phyloP scores from a whole-genome alignment of 2,888 invertebrate genomes.

The Eristalis arbustorum region DNA sequence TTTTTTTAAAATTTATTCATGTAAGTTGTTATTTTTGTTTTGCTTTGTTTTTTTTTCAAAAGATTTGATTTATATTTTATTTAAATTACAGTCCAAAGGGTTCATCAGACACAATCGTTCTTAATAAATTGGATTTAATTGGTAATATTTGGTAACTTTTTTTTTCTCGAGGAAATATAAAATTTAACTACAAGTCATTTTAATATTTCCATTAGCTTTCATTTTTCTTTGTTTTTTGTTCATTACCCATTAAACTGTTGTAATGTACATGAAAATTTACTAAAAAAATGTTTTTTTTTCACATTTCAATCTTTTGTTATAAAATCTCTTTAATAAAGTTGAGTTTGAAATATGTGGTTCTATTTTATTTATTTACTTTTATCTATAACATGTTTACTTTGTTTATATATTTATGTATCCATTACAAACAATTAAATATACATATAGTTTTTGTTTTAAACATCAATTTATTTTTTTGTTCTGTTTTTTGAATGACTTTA shows the following conservation, averaged over 20 bases:
- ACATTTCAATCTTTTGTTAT: neutral
- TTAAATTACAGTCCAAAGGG: conserved; percentile 60
- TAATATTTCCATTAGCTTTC: conserved; percentile 11
- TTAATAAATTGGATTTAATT: conserved; percentile 62
- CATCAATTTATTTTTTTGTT: conserved; percentile 43
- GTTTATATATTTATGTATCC: conserved; percentile 28
- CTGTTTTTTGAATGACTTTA: conserved; percentile 13
- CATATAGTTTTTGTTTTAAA: conserved; percentile 26
- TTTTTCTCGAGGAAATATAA: conserved; percentile 64
- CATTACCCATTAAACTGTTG: conserved; percentile 27
- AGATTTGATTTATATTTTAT: conserved; percentile 10
- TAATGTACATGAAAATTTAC: conserved; percentile 55
- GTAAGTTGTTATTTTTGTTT: neutral
- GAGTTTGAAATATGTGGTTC: conserved; percentile 5
- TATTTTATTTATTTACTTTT: conserved; percentile 6
- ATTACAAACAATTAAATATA: conserved; percentile 57
- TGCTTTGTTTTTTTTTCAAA: conserved; percentile 5
- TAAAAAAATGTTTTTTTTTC: conserved; percentile 31
- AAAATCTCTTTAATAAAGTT: conserved; percentile 29
- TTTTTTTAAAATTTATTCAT: conserved; percentile 38
- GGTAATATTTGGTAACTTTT: conserved; percentile 68
- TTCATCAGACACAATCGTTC: conserved; percentile 47
- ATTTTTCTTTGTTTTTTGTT: neutral
- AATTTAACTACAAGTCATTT: conserved; percentile 63
- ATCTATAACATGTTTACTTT: conserved; percentile 35